A percentile compares a stretch with the other conserved stretches of the same genome.
Evolutionary conservation across 2,797 vertebrate species (phyloP).

Genomic region (Bradypus variegatus): DNA sequence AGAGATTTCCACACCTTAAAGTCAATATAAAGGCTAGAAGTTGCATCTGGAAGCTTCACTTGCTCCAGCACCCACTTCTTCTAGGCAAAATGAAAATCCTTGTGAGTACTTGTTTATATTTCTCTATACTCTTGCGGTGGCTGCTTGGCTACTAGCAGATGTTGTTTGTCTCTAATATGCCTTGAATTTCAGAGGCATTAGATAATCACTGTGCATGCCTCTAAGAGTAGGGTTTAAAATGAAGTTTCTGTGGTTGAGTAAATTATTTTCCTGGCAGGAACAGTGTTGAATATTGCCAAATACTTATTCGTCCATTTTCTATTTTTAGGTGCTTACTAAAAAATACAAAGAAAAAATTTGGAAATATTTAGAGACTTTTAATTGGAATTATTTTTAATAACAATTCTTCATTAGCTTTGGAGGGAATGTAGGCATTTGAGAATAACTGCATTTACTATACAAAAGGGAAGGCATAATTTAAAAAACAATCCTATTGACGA

Average conservation of each 20-base stretch:
- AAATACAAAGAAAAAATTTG: background rate
- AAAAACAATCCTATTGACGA: background rate
- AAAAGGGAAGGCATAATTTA: background rate
- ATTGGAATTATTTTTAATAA: background rate
- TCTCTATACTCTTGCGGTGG: background rate
- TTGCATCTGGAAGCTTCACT: background rate
- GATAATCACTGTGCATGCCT: background rate
- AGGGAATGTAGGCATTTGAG: background rate
- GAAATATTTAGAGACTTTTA: slow-evolving; percentile 15
- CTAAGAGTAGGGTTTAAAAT: background rate
- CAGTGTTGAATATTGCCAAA: background rate
- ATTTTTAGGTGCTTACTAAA: background rate
- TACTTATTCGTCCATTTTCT: background rate
- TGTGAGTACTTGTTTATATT: slow-evolving; percentile 70
- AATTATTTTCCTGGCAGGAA: background rate
- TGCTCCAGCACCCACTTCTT: slow-evolving; percentile 46
- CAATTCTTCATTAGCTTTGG: background rate
- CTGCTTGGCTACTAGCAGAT: background rate
- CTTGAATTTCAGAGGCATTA: background rate
- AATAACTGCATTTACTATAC: background rate
- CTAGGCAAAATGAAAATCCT: slow-evolving; percentile 69
- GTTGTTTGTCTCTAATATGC: background rate
- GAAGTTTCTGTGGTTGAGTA: background rate
- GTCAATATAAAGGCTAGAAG: slow-evolving; percentile 70
- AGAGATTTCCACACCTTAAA: slow-evolving; percentile 64